Evolutionary conservation across 2,797 vertebrate species (phyloP), one percentile per base, ranked within the genome.

Genomic region (Lophotriccus pileatus): DNA sequence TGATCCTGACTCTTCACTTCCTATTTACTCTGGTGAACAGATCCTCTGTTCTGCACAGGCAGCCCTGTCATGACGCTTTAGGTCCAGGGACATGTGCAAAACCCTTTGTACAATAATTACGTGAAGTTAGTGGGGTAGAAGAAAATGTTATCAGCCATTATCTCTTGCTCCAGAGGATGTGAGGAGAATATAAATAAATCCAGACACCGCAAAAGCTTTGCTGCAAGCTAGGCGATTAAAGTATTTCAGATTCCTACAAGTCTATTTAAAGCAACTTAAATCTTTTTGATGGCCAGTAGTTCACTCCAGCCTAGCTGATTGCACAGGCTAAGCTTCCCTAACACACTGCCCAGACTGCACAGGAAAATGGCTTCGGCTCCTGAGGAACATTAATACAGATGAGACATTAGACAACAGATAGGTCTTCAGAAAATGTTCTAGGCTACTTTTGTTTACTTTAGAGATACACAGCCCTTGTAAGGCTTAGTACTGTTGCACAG

Each of bases 121-220:
- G 55, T 93, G 39, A 95, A 94, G 94, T 92, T 95, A 91, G 94
- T 95, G 76, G 87, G 88, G 89, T 97, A 97, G 90, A 96, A 97
- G 83, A 74, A 96, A 96, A 96, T 88, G 88, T 97, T 97, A 97
- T 95, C 94, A 95, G 80, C 93, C 77, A 78, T 95, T 90, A 76
- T 95, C 76, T 97, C 95, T 94, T 95, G 94, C 87, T 96, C 55
- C 89, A 85, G 67, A 97, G 66, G 74, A 96, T 85, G 77, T 67
- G 86, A 95, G 74, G 59, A 90, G 92, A 97, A 95, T 94, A 91
- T 90, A 97, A 97, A 97, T 97, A 96, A 96, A 96, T 19, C 55
- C 53, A 94, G 91, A 93, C 94, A 84, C 85, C 39, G 70, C 78
- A 96, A 95, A 93, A 89, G 72, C 95, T 96, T 96, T 83, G 87